Base-by-base conservation (phyloP, 2,797 vertebrate genomes). In the Pseudopleuronectes americanus region DNA sequence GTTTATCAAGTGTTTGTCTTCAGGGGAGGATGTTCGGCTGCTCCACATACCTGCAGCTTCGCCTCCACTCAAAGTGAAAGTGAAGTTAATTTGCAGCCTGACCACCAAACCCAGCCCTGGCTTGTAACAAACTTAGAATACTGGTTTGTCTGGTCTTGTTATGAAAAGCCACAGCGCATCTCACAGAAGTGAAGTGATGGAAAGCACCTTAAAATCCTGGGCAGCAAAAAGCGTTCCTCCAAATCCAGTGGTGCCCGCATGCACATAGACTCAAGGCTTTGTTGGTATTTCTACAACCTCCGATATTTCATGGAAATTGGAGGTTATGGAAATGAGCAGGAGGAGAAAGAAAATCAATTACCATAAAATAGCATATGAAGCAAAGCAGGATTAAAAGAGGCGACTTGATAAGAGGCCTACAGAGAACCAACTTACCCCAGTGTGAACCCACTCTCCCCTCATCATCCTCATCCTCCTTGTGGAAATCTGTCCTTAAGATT, bases 361-460 rank as follows among this genome's bases (percentile, higher is more conserved):
- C 19, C 14, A 47, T 57, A 3, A 22, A 21, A 8, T 19, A 33
- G 22, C 8, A 6, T 36, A 33, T 43, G 8, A 17, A 7, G 16
- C 17, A n/a, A 9, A 24, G 38, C 43, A 48, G 24, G 21, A 48
- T 49, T 33, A 14, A 21, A 41, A 28, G 6, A 45, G 6, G 1
- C 3, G 5, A 24, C 4, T 24, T 1, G 1, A 36, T 2, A 6
- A 60, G 22, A 33, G 6, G 6, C 58, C 14, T 17, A 19, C 3
- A 62, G 10, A 36, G 2, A 22, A 7, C 1, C n/a, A 60, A 84
- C 87, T 79, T 55, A 90, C 89, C 75, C 2, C 26, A 57, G 22
- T 31, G 59, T 48, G 56, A 68, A 24, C 71, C 68, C 36, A 12
- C 0, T 24, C 16, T n/a, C 33, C 45, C 72, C 53, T 71, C n/a